Evolutionary conservation across 2,113 vertebrate genomes (phyloP), one percentile per base, ranked within the genome.

Genomic region (Ceuthmochares aereus): DNA sequence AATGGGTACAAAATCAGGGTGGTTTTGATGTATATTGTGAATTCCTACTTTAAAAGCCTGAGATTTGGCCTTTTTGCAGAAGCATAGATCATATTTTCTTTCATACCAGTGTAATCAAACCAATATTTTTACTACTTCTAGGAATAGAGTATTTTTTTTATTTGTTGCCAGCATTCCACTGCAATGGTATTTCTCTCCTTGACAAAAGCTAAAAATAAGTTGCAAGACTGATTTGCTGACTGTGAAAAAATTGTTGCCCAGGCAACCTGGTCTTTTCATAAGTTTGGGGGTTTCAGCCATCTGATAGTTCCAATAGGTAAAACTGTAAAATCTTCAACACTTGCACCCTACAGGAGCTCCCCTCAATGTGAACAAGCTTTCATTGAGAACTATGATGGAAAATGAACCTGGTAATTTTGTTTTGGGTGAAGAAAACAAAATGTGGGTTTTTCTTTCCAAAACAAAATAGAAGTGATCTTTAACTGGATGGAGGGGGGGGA

Each of bases 191-290:
- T 94, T 76, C 66, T 94, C 63, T 89, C 32, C 40, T 79, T 72
- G n/a, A 86, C 75, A 72, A 94, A 93, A 79, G 54, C 90, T 93
- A 90, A 93, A 96, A 94, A 94, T 94, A 96, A 92, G 66, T 84
- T 64, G 73, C 58, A 64, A 90, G 86, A 87, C 88, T 62, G 52
- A 93, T 92, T 77, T 93, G 95, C 96, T 96, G 96, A 95, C 93
- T 94, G 52, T 72, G 93, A 59, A 93, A 96, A 90, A 96, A 68
- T 26, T 84, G 95, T 96, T 93, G n/a, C 96, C 66, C 40, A 17
- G 90, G 96, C 90, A 95, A 96, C 90, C 22, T 49, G n/a, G 67
- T 96, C 73, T 76, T 94, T 79, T 89, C 54, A 25, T 67, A 89
- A 92, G 83, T 96, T 91, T 42, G 49, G 83, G 40, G 86, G 22